Evolutionary conservation across 2,888 invertebrate species (phyloP), one percentile per base, ranked within the genome.

Genomic region (Dioctria linearis): DNA sequence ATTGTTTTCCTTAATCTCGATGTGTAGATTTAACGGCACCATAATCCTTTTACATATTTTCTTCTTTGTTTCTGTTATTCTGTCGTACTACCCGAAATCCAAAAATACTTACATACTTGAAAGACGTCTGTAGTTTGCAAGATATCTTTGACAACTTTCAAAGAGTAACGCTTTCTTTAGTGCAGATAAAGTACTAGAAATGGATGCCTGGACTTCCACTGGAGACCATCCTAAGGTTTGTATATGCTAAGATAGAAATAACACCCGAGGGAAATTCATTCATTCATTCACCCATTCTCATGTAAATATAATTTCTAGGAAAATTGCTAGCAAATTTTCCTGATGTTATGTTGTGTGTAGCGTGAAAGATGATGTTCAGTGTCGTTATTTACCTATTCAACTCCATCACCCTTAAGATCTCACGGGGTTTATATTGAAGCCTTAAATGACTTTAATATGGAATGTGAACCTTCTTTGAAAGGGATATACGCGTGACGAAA

Each of bases 341-440:
- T 25, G 71, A 54, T 54, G 54, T 37, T 67, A 25, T 25, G 25
- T 25, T 25, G 25, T 25, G 67, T 75, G 59, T 75, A 51, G 42
- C 61, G 42, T 25, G 2, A 11, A 42, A 75, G 25, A 8, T 75
- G 57, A n/a, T 46, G 57, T 59, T 6, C 39, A 61, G 25, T 43
- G 61, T 42, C 59, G 57, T 75, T 75, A 75, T 75, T 75, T 75
- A 59, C 57, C 75, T 59, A 75, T 75, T 75, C 75, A 75, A 59
- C 59, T 75, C 43, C 43, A 61, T 75, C 42, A 75, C 59, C 59
- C 59, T 59, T 37, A 25, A 59, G 51, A 59, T 46, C 59, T 59
- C 61, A 59, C 8, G 9, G 51, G 46, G 59, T 75, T 75, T 75
- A 42, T 59, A 43, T 25, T 25, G 57, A 59, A 42, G 13, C 75